These are phyloP conservation scores for Schizaphis graminum DNA, from an alignment of 2,888 invertebrate genomes.

Conservation along the genomic window DNA sequence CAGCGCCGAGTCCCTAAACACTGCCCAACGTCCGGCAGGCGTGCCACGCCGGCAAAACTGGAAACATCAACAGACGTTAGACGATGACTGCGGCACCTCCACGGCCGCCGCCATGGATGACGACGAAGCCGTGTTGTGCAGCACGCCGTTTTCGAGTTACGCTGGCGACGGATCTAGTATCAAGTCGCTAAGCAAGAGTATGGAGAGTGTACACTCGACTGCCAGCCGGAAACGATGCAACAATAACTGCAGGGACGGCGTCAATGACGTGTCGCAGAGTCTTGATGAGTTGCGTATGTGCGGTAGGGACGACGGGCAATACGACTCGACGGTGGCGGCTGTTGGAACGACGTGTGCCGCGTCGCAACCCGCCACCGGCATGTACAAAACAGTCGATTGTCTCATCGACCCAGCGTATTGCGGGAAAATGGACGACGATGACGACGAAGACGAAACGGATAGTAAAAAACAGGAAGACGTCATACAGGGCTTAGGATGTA, in stretches of 20 bases:
- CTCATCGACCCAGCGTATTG: conserved; percentile 67
- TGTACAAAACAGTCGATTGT: conserved; percentile 69
- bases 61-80: conserved; percentile 69
- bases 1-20: conserved; percentile 70
- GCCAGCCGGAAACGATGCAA: conserved; percentile 63
- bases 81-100: conserved; percentile 66
- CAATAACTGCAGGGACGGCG: conserved; percentile 41
- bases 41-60: conserved; percentile 70
- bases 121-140: conserved; percentile 64
- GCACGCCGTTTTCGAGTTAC: conserved; percentile 58
- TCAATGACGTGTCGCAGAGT: conserved; percentile 69
- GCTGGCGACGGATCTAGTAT: conserved; percentile 69
- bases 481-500: conserved; percentile 66
- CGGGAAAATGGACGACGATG: conserved; percentile 67
- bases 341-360: neutral
- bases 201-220: conserved; percentile 72
- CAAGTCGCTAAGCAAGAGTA: conserved; percentile 72
- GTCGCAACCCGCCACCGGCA: conserved; percentile 33
- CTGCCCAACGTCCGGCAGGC: conserved; percentile 68
- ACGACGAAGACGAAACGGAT: conserved; percentile 68
- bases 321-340: neutral
- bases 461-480: conserved; percentile 70
- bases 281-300: conserved; percentile 66
- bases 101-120: conserved; percentile 67
- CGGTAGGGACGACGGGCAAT: conserved; percentile 32